phyloP scores from a whole-genome alignment of 2,888 invertebrate genomes.

The Meta bourneti region DNA sequence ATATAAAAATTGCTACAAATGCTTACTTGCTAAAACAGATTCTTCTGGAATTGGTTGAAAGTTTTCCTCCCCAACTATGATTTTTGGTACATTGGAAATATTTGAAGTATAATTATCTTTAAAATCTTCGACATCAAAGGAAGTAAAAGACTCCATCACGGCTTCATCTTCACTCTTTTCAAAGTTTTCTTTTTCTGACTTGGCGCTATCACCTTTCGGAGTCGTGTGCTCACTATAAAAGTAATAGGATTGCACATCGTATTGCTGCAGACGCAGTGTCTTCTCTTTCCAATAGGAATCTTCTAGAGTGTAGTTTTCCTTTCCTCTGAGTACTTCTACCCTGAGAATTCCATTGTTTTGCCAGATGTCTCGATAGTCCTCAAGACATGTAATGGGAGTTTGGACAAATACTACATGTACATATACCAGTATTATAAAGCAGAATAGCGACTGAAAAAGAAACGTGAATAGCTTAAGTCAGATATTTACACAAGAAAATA shows the following conservation, averaged over 20 bases:
- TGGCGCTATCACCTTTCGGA: neutral
- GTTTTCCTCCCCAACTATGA: neutral
- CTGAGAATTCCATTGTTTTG: conserved; percentile 96
- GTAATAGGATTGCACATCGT: conserved; percentile 14
- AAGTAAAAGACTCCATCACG: neutral
- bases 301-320: conserved; percentile 32
- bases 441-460: conserved; percentile 66
- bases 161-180: neutral
- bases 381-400: conserved; percentile 94
- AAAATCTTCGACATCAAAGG: neutral
- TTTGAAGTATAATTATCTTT: neutral
- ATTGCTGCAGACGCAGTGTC: conserved; percentile 9
- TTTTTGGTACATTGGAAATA: neutral
- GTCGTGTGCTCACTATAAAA: neutral
- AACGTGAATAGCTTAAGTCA: neutral
- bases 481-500: neutral
- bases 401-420: conserved; percentile 96
- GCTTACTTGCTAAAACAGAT: conserved; percentile 26
- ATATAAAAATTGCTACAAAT: neutral
- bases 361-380: conserved; percentile 93
- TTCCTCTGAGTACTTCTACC: conserved; percentile 85
- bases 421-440: conserved; percentile 94
- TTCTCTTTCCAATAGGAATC: conserved; percentile 58
- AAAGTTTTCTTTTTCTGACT: neutral
- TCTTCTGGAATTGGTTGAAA: conserved; percentile 24